A percentile compares a stretch with the other conserved stretches of the same genome.
Evolutionary conservation across 2,797 vertebrate species (phyloP).

Genomic region (Ciconia nigra): DNA sequence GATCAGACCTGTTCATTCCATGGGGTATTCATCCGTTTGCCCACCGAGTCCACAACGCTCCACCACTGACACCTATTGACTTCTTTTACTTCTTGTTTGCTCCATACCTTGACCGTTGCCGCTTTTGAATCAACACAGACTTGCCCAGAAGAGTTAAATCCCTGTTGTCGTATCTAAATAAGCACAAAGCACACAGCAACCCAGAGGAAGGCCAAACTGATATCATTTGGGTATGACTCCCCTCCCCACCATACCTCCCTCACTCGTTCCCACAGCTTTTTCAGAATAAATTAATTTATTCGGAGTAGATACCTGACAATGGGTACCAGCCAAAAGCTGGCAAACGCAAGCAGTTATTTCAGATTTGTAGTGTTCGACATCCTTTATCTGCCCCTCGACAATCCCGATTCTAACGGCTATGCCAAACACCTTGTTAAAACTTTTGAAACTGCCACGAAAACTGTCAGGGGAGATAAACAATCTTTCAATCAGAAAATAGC

Average conservation of each 20-base stretch:
- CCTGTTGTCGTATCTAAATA: neutral
- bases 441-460: neutral
- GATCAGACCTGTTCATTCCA: neutral
- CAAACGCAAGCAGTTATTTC: neutral
- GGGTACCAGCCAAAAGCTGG: too few species aligned
- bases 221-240: too few species aligned
- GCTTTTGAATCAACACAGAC: neutral
- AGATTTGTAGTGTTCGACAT: neutral
- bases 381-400: neutral
- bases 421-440: neutral
- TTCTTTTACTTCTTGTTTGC: neutral
- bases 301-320: neutral
- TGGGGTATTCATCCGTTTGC: neutral
- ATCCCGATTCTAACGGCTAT: neutral
- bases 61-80: neutral
- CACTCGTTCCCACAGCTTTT: accelerated
- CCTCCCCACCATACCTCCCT: neutral
- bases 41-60: neutral
- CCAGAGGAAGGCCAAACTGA: neutral
- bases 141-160: neutral
- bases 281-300: neutral
- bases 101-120: neutral
- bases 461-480: neutral
- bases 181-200: neutral
- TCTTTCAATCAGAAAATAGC: neutral